These are phyloP conservation scores for Prionchulus punctatus DNA, from an alignment of 2,888 invertebrate species.

Conservation along the genomic window DNA sequence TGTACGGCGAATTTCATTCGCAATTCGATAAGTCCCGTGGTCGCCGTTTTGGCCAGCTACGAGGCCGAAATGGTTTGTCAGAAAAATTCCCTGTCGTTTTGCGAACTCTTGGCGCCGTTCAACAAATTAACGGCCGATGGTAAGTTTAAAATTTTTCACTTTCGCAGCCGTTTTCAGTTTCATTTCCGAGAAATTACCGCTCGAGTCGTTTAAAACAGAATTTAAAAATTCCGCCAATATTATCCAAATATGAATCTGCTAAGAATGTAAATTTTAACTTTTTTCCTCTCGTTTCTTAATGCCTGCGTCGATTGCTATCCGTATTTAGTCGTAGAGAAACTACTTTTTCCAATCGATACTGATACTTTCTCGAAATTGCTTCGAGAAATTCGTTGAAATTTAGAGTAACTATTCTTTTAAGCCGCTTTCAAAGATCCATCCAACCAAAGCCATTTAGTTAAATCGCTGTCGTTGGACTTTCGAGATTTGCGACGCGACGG, in stretches of 20 bases:
- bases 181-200: too few species aligned
- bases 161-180: too few species aligned
- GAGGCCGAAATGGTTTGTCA: slow-evolving; percentile 35
- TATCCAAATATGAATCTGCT: too few species aligned
- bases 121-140: slow-evolving; percentile 33
- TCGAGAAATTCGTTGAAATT: too few species aligned
- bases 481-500: slow-evolving; percentile 34
- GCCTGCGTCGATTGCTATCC: too few species aligned
- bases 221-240: too few species aligned
- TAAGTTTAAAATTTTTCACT: slow-evolving; percentile 16
- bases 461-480: slow-evolving; percentile 31
- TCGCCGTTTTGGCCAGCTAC: slow-evolving; percentile 34
- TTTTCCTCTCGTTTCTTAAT: too few species aligned
- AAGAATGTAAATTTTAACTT: too few species aligned
- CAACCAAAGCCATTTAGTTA: slow-evolving; percentile 30
- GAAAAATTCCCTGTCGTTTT: slow-evolving; percentile 36
- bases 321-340: too few species aligned
- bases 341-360: too few species aligned
- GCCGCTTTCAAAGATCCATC: slow-evolving; percentile 34
- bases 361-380: too few species aligned
- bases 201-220: too few species aligned
- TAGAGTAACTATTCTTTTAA: slow-evolving; percentile 18
- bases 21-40: slow-evolving; percentile 29
- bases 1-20: not conserved
- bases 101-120: slow-evolving; percentile 36